These are phyloP conservation scores for Mnemiopsis leidyi DNA, from an alignment of 37 sponge, comb jelly and placozoan species.

Conservation along the genomic window DNA sequence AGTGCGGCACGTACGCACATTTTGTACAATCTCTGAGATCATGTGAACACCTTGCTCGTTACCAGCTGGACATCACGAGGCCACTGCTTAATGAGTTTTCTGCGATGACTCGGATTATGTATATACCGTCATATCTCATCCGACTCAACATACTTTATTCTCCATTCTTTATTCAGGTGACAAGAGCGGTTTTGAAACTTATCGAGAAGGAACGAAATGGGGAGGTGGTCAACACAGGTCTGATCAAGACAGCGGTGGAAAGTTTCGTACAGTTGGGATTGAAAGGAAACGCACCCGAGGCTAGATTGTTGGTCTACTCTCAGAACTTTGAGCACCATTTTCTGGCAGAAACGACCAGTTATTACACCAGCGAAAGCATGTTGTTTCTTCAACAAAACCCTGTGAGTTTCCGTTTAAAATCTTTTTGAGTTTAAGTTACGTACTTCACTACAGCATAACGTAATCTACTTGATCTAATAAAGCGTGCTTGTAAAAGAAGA, in stretches of 20 bases:
- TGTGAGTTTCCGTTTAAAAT: constrained; percentile 69
- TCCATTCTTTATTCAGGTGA: constrained; percentile 70
- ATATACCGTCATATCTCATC: neutral
- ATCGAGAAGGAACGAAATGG: constrained; percentile 93
- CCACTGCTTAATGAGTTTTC: neutral
- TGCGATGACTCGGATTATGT: too few species aligned
- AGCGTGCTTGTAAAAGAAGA: too few species aligned
- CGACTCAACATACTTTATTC: neutral
- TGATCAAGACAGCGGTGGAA: constrained; percentile 88
- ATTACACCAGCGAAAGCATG: constrained; percentile 84
- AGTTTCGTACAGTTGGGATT: constrained; percentile 81
- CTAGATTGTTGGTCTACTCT: constrained; percentile 72
- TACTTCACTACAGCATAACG: too few species aligned
- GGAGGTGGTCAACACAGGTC: constrained; percentile 91
- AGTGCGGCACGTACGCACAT: too few species aligned
- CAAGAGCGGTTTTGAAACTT: constrained; percentile 82
- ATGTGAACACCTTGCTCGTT: too few species aligned
- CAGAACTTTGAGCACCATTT: constrained; percentile 83
- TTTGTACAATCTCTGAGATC: too few species aligned
- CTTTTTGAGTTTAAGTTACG: too few species aligned
- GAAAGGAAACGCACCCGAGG: constrained; percentile 54
- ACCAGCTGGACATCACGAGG: too few species aligned
- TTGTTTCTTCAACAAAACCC: constrained; percentile 87
- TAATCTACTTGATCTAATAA: too few species aligned
- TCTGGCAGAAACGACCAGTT: constrained; percentile 84